Conservation (phyloP, 2,888 invertebrate genomes). For the Scaeva pyrastri region DNA sequence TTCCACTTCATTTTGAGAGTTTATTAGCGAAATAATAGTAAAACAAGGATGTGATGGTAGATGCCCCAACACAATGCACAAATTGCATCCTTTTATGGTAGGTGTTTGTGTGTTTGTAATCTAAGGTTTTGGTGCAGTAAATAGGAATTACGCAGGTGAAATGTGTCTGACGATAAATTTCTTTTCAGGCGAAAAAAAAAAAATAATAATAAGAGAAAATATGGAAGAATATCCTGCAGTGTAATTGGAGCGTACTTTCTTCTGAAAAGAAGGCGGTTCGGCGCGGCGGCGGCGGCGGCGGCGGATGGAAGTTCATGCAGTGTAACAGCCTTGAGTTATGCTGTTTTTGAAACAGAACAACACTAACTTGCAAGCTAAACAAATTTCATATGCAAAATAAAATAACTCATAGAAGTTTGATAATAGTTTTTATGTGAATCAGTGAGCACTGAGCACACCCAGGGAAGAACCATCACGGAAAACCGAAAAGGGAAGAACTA, state of each 20-base stretch:
- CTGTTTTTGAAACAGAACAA: neutral
- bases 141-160: constrained; percentile 74
- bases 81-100: constrained; percentile 33
- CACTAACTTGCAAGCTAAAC: neutral
- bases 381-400: constrained; percentile 30
- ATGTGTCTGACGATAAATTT: constrained; percentile 67
- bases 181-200: constrained; percentile 34
- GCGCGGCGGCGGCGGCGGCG: no score
- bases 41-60: neutral
- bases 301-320: no score
- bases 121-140: constrained; percentile 54
- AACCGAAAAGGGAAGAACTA: no score
- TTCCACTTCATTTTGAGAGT: constrained; percentile 19
- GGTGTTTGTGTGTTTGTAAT: neutral
- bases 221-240: constrained; percentile 53
- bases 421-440: constrained; percentile 14
- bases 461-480: neutral
- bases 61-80: no score
- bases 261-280: neutral
- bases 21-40: constrained; percentile 24
- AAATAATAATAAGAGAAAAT: constrained; percentile 37
- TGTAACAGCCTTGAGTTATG: constrained; percentile 13
- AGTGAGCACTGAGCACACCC: neutral
- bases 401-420: constrained; percentile 24
- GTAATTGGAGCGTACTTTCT: no score